Conservation (phyloP, 2,113 vertebrate species). For the Pteropus alecto region DNA sequence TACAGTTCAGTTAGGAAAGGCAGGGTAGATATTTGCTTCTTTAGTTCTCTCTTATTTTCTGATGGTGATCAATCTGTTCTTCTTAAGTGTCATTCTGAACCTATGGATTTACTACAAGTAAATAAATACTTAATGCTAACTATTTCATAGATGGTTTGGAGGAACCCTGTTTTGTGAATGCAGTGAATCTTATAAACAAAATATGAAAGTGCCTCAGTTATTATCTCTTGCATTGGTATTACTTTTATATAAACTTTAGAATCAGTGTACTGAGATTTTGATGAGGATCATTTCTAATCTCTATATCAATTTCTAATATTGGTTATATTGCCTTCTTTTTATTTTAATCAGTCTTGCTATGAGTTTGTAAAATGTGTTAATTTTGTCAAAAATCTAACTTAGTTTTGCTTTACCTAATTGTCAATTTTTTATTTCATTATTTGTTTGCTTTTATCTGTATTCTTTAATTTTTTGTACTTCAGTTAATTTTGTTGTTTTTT, state of each 20-base stretch:
- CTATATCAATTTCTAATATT: not conserved
- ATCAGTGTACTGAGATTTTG: not conserved
- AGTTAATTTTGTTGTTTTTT: conserved; percentile 26
- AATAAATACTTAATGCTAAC: not conserved
- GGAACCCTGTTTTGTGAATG: not conserved
- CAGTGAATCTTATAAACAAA: not conserved
- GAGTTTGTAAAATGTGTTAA: not conserved
- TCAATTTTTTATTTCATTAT: not conserved
- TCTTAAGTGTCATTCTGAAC: not conserved
- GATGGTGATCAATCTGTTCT: not conserved
- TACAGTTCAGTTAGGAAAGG: not conserved
- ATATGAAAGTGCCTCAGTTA: not conserved
- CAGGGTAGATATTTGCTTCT: not conserved
- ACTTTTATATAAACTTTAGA: not conserved
- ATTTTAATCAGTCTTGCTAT: not conserved
- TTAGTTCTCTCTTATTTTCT: not conserved
- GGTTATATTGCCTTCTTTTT: not conserved
- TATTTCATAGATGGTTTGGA: not conserved
- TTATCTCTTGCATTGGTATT: not conserved
- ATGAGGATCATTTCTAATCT: not conserved
- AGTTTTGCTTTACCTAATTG: not conserved
- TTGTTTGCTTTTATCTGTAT: not conserved
- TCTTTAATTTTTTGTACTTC: conserved; percentile 16
- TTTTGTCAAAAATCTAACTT: not conserved
- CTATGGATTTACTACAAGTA: not conserved